Base-by-base conservation (phyloP, 2,797 vertebrate species). In the Sylvilagus floridanus region DNA sequence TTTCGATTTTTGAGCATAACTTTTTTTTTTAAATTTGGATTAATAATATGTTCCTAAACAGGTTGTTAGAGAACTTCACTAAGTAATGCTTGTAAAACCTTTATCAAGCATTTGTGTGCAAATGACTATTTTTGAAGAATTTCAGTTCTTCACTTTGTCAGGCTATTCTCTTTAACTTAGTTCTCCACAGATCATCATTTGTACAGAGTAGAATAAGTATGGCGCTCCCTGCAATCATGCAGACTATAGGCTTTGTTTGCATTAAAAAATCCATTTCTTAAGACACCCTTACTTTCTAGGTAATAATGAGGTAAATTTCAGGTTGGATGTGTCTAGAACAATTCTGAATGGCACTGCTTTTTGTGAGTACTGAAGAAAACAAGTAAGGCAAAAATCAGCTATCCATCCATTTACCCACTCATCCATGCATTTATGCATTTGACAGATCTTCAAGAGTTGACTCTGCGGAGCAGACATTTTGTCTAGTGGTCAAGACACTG, bases 261-360 rank as follows among this genome's bases (percentile, higher is more conserved):
- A 83, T 86, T 72, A 60, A 63, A 81, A 35, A 71, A 60, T 52
- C 0, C 42, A 22, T 86, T 87, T 62, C 16, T 86, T 77, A 84
- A 82, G 2, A 30, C 7, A 28, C 2, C n/a, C 85, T 94, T 78
- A 77, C 69, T 89, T 94, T 77, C 22, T 92, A 24, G 3, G 42
- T 65, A 88, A 72, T 68, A 60, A 88, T 88, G 35, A 87, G 4
- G 35, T 82, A 69, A 82, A 75, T 89, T 93, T 91, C 54, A 94
- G 24, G n/a, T 76, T 90, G 7, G 3, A 47, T 79, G 24, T 71
- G 26, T 86, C 93, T 9, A 94, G 76, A 75, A 60, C 19, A 91
- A 86, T 87, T 87, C 4, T 37, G 91, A 84, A 60, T 79, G 35
- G 6, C 52, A 75, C 35, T 85, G 30, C 2, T 30, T 92, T 88